Evolutionary conservation across 1,140 invertebrate genomes (phyloP).

Genomic region (Helicoverpa zea): DNA sequence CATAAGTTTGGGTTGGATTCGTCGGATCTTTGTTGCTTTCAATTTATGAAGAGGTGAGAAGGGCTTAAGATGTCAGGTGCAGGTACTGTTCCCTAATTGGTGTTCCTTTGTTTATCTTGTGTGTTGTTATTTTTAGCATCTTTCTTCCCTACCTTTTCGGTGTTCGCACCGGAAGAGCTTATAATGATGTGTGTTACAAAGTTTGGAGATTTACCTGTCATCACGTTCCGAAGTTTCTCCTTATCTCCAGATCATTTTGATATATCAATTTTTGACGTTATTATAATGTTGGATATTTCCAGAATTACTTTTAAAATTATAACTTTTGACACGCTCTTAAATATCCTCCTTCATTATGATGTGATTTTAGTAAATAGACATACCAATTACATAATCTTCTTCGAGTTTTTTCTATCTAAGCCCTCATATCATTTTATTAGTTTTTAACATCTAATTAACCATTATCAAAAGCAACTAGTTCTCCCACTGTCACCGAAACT

Average conservation of each 20-base stretch:
- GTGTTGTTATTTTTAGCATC: neutral
- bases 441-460: neutral
- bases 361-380: too few relatives aligned
- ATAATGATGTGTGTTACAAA: too few relatives aligned
- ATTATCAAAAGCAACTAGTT: neutral
- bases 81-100: neutral
- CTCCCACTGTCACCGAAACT: neutral
- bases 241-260: too few relatives aligned
- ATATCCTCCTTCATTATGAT: neutral
- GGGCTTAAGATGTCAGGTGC: conserved; percentile 19
- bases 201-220: too few relatives aligned
- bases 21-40: conserved; percentile 2
- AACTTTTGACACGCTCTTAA: too few relatives aligned
- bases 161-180: too few relatives aligned
- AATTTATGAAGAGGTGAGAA: conserved; percentile 21
- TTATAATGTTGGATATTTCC: too few relatives aligned
- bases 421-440: neutral
- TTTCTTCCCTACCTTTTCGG: too few relatives aligned
- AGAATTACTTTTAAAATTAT: too few relatives aligned
- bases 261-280: too few relatives aligned
- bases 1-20: conserved; percentile 45
- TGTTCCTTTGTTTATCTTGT: neutral
- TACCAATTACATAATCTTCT: neutral
- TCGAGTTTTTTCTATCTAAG: neutral
- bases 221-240: too few relatives aligned